A percentile compares a stretch with the other conserved stretches of the same genome.
phyloP scores from a whole-genome alignment of 2,888 invertebrate genomes.

The Synergus laeviventris region DNA sequence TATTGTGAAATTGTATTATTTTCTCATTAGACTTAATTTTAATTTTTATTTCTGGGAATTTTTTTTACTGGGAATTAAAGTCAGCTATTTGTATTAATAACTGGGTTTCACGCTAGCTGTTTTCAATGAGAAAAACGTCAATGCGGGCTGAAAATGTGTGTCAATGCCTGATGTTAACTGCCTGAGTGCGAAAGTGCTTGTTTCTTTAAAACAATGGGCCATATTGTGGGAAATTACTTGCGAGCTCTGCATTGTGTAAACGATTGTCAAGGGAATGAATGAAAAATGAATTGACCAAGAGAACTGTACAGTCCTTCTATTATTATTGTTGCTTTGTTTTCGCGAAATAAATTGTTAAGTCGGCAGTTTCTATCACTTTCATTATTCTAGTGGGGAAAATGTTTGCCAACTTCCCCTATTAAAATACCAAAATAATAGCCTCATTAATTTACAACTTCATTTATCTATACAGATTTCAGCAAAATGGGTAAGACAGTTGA shows the following conservation, averaged over 20 bases:
- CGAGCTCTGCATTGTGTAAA: conserved; percentile 13
- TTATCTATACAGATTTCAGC: background rate
- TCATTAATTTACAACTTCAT: background rate
- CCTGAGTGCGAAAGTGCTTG: conserved; percentile 15
- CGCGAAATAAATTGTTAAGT: conserved; percentile 11
- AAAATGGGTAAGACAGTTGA: too few relatives aligned
- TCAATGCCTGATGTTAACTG: conserved; percentile 40
- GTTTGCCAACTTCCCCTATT: background rate
- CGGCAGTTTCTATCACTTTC: conserved; percentile 26
- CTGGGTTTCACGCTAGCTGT: background rate
- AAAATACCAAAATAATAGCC: background rate
- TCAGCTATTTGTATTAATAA: conserved; percentile 33
- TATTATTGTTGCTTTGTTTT: conserved; percentile 32
- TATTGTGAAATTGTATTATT: background rate
- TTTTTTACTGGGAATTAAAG: background rate
- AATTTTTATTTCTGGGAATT: background rate
- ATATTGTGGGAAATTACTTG: conserved; percentile 31
- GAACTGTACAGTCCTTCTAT: conserved; percentile 26
- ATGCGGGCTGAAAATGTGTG: conserved; percentile 45
- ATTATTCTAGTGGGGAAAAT: background rate
- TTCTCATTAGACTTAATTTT: background rate
- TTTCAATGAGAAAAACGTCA: conserved; percentile 2
- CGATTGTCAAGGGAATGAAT: conserved; percentile 26
- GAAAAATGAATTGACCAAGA: background rate
- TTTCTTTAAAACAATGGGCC: conserved; percentile 30